Evolutionary conservation across 2,888 invertebrate species (phyloP).

Genomic region (Drosophila birchii): DNA sequence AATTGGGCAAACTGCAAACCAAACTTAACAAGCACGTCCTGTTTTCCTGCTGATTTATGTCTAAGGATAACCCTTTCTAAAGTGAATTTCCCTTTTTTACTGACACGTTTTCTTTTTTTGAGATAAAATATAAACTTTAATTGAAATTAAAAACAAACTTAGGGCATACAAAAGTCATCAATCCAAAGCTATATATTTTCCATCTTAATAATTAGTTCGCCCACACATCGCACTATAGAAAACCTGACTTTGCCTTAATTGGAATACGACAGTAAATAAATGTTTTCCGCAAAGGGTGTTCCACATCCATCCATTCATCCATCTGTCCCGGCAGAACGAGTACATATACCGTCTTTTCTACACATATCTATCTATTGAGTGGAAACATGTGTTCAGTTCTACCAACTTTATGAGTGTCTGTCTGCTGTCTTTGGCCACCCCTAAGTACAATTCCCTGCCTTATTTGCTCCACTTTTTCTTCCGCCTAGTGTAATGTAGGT

Average conservation of each 20-base stretch:
- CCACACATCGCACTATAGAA: constrained; percentile 46
- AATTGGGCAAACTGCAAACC: not conserved
- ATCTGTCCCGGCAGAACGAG: constrained; percentile 20
- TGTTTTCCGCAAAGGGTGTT: constrained; percentile 67
- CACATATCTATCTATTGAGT: constrained; percentile 20
- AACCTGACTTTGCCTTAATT: constrained; percentile 66
- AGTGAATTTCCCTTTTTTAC: not conserved
- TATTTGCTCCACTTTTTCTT: constrained; percentile 58
- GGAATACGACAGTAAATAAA: constrained; percentile 61
- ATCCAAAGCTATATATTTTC: not conserved
- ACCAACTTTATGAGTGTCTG: constrained; percentile 34
- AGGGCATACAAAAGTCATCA: constrained; percentile 20
- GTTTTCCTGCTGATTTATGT: not conserved
- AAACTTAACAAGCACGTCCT: not conserved
- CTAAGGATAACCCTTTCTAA: not conserved
- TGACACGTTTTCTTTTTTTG: not conserved
- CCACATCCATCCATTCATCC: constrained; percentile 7
- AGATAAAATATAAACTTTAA: not conserved
- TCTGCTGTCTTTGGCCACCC: not conserved
- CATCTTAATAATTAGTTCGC: constrained; percentile 44
- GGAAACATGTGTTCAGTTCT: constrained; percentile 31
- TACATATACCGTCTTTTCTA: constrained; percentile 11
- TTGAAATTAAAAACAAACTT: too few species aligned
- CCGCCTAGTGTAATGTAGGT: constrained; percentile 44
- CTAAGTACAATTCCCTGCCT: constrained; percentile 43